phyloP scores from a whole-genome alignment of 2,797 vertebrate species.

The Xerus rutilus region DNA sequence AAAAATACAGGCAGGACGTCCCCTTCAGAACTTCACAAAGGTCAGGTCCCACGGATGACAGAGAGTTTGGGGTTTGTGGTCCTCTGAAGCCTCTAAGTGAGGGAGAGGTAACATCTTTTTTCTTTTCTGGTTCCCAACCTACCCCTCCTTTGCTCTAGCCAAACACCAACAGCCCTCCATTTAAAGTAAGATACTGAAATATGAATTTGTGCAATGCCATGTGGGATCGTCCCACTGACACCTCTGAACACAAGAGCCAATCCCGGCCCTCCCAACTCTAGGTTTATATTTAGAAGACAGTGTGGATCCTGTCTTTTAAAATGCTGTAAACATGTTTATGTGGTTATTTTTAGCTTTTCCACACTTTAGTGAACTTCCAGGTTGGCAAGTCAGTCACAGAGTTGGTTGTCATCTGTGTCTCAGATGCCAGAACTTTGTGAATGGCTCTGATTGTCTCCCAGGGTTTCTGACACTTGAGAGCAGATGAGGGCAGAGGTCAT shows the following conservation, averaged over 20 bases:
- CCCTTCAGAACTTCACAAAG: slow-evolving; percentile 80
- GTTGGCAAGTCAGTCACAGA: slow-evolving; percentile 59
- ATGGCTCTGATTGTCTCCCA: slow-evolving; percentile 17
- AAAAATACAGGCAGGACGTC: slow-evolving; percentile 85
- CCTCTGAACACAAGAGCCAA: slow-evolving; percentile 49
- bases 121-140: background rate
- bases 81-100: slow-evolving; percentile 68
- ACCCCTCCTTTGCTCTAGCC: slow-evolving; percentile 4
- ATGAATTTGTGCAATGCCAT: background rate
- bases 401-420: slow-evolving; percentile 39
- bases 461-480: background rate
- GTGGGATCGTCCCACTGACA: slow-evolving; percentile 47
- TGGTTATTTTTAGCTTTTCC: slow-evolving; percentile 78
- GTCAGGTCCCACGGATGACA: slow-evolving; percentile 64
- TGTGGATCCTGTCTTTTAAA: slow-evolving; percentile 71
- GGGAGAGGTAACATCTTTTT: rapidly evolving
- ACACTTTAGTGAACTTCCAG: slow-evolving; percentile 77
- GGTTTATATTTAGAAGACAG: slow-evolving; percentile 76
- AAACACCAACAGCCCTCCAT: slow-evolving; percentile 43
- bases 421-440: slow-evolving; percentile 45
- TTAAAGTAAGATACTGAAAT: slow-evolving; percentile 24
- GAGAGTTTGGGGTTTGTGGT: slow-evolving; percentile 62
- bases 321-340: slow-evolving; percentile 76
- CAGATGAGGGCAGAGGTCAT: background rate
- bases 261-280: rapidly evolving